Evolutionary conservation across 2,888 invertebrate genomes (phyloP).

Genomic region (Drosophila paranaensis): DNA sequence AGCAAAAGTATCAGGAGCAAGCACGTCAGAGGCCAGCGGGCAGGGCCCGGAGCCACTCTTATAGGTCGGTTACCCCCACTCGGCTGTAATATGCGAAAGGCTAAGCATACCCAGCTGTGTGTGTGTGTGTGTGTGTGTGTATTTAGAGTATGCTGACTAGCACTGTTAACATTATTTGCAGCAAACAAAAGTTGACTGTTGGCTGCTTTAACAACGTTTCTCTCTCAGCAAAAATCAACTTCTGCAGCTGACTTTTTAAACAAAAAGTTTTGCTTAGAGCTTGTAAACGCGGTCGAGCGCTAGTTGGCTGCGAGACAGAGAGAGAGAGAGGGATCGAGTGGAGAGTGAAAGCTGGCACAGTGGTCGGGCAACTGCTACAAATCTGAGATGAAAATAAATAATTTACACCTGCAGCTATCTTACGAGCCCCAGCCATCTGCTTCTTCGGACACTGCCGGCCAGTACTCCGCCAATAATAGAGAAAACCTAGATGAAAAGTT

Average conservation of each 20-base stretch:
- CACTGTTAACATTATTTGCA: slow-evolving; percentile 69
- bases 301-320: neutral
- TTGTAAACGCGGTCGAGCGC: slow-evolving; percentile 45
- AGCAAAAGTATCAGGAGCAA: neutral
- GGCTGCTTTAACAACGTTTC: slow-evolving; percentile 40
- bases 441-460: slow-evolving; percentile 14
- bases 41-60: too few species aligned
- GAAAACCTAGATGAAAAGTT: slow-evolving; percentile 69
- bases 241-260: slow-evolving; percentile 73
- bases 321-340: neutral
- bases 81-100: neutral
- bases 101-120: neutral
- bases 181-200: slow-evolving; percentile 62
- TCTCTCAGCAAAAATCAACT: slow-evolving; percentile 67
- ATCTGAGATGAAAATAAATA: slow-evolving; percentile 83
- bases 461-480: slow-evolving; percentile 24
- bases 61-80: neutral
- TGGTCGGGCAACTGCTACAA: slow-evolving; percentile 36
- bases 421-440: slow-evolving; percentile 38
- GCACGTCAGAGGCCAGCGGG: neutral
- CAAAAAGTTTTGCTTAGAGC: slow-evolving; percentile 66
- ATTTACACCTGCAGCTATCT: slow-evolving; percentile 82
- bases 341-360: neutral
- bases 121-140: neutral
- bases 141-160: slow-evolving; percentile 19